phyloP scores from a whole-genome alignment of 2,888 invertebrate species.

The Zonitis immaculata region DNA sequence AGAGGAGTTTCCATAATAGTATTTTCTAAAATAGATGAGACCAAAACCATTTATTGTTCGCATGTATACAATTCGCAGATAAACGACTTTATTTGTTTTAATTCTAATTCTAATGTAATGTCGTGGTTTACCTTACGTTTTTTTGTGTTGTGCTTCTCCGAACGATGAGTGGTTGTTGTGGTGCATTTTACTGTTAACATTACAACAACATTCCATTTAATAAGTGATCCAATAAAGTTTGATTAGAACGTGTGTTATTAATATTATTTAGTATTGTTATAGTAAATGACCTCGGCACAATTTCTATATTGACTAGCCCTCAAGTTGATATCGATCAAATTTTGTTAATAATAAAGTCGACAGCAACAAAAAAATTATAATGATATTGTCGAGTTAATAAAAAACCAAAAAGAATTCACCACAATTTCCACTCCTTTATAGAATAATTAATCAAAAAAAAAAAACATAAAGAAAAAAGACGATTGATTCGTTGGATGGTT shows the following conservation, averaged over 20 bases:
- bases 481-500: too few relatives aligned
- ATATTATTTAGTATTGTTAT: not conserved
- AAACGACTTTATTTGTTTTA: too few relatives aligned
- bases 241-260: not conserved
- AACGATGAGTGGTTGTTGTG: slow-evolving; percentile 16
- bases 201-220: slow-evolving; percentile 10
- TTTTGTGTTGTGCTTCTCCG: slow-evolving; percentile 30
- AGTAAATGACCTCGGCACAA: not conserved
- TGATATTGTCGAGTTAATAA: not conserved
- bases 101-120: too few relatives aligned
- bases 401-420: not conserved
- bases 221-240: not conserved
- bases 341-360: not conserved
- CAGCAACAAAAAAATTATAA: not conserved
- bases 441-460: too few relatives aligned
- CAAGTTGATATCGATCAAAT: not conserved
- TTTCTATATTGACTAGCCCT: not conserved
- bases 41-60: too few relatives aligned
- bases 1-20: too few relatives aligned
- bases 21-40: too few relatives aligned
- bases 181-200: slow-evolving; percentile 17
- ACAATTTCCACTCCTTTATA: too few relatives aligned
- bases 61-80: too few relatives aligned
- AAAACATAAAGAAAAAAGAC: too few relatives aligned
- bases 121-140: slow-evolving; percentile 31